phyloP scores from a whole-genome alignment of 2,113 vertebrate species.

The Thinocorus orbignyianus region DNA sequence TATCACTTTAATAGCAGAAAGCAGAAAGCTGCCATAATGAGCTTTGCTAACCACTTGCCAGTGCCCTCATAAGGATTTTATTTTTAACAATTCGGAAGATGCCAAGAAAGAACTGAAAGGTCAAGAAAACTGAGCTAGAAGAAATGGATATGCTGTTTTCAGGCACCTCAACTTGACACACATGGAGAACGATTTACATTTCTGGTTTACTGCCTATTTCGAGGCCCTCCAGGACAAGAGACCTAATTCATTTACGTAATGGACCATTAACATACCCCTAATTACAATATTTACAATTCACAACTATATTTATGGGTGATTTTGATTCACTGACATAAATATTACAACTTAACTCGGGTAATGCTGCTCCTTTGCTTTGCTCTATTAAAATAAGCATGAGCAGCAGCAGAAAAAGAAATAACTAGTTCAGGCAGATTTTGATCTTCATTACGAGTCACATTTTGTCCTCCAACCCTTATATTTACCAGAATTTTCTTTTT shows the following conservation, averaged over 20 bases:
- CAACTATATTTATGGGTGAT: not conserved
- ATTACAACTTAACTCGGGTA: not conserved
- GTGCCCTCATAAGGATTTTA: slow-evolving; percentile 65
- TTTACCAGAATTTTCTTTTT: not conserved
- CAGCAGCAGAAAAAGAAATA: not conserved
- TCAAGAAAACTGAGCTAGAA: slow-evolving; percentile 60
- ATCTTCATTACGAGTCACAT: not conserved
- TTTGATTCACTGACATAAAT: not conserved
- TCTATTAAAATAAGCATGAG: not conserved
- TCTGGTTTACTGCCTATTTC: not conserved
- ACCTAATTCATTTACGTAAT: not conserved
- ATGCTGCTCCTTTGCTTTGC: not conserved
- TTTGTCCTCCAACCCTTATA: not conserved
- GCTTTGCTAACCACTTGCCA: not conserved
- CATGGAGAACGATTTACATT: not conserved
- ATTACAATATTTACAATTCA: not conserved
- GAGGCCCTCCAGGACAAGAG: not conserved
- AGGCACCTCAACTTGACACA: not conserved
- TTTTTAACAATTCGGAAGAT: slow-evolving; percentile 59
- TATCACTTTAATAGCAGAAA: not conserved
- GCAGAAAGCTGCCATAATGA: not conserved
- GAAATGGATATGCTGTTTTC: slow-evolving; percentile 56
- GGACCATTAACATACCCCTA: not conserved
- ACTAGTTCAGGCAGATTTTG: not conserved
- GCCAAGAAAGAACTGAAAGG: slow-evolving; percentile 61